These are phyloP conservation scores for Dione vanillae DNA, from an alignment of 2,888 invertebrate species.

Conservation along the genomic window DNA sequence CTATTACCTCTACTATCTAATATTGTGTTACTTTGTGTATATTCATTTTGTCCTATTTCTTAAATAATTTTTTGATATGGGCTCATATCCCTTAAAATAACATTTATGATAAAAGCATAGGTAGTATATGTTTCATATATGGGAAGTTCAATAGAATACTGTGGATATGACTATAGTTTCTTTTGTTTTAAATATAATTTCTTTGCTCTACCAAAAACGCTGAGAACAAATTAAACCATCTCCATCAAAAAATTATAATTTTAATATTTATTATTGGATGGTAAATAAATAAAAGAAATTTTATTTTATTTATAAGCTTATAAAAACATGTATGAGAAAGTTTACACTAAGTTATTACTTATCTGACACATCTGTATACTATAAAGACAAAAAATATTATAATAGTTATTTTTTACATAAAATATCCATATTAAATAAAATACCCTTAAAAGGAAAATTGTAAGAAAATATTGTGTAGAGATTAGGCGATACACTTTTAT, in stretches of 20 bases:
- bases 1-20: background rate
- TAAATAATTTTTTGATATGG: constrained; percentile 24
- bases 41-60: constrained; percentile 6
- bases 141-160: background rate
- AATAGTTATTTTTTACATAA: no score
- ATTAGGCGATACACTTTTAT: constrained; percentile 83
- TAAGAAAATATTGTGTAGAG: constrained; percentile 83
- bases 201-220: background rate
- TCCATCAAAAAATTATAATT: no score
- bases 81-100: constrained; percentile 1
- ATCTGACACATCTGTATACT: no score
- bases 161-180: background rate
- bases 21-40: background rate
- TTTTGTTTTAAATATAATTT: background rate
- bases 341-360: no score
- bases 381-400: no score
- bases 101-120: constrained; percentile 6
- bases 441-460: constrained; percentile 70
- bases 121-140: background rate
- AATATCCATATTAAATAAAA: background rate
- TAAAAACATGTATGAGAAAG: no score
- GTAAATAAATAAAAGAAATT: no score
- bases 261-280: no score
- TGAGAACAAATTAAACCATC: no score
- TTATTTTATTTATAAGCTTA: no score